A percentile compares a stretch with the other conserved stretches of the same genome.
These are phyloP conservation scores for Epinephelus lanceolatus DNA, from an alignment of 2,113 vertebrate genomes.

Conservation along the genomic window DNA sequence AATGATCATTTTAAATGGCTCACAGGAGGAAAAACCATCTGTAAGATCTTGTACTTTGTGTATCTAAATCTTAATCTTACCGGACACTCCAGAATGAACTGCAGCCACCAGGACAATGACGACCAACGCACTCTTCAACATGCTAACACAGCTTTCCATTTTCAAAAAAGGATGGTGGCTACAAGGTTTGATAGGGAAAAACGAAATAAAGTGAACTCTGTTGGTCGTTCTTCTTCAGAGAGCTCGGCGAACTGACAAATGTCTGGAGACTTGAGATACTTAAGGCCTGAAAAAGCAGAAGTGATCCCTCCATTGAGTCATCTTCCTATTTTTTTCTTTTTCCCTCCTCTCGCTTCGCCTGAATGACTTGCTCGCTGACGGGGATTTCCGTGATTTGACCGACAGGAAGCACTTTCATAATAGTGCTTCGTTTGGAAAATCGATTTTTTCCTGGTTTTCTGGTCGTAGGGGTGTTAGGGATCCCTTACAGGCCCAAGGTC, in stretches of 20 bases:
- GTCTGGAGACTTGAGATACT: not conserved
- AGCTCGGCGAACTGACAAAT: constrained; percentile 12
- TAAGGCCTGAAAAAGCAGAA: constrained; percentile 67
- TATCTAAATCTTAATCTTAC: constrained; percentile 25
- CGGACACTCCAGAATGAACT: constrained; percentile 1
- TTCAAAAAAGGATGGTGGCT: not conserved
- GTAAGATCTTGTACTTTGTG: not conserved
- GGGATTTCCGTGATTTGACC: constrained; percentile 32
- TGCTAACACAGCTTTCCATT: constrained; percentile 41
- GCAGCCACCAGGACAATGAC: constrained; percentile 22
- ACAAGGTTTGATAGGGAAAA: not conserved
- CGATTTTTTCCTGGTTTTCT: not conserved
- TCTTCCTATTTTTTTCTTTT: not conserved
- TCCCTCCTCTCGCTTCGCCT: not conserved
- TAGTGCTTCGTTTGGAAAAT: not conserved
- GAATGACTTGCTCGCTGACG: not conserved
- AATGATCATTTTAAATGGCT: not conserved
- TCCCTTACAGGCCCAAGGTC: not conserved
- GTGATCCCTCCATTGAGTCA: constrained; percentile 21
- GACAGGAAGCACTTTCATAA: constrained; percentile 57
- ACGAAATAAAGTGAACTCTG: not conserved
- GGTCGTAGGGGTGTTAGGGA: not conserved
- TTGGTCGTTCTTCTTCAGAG: not conserved
- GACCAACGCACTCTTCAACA: constrained; percentile 41
- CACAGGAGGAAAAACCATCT: not conserved